Evolutionary conservation across 2,113 vertebrate genomes (phyloP).

Genomic region (Atlantisia rogersi): DNA sequence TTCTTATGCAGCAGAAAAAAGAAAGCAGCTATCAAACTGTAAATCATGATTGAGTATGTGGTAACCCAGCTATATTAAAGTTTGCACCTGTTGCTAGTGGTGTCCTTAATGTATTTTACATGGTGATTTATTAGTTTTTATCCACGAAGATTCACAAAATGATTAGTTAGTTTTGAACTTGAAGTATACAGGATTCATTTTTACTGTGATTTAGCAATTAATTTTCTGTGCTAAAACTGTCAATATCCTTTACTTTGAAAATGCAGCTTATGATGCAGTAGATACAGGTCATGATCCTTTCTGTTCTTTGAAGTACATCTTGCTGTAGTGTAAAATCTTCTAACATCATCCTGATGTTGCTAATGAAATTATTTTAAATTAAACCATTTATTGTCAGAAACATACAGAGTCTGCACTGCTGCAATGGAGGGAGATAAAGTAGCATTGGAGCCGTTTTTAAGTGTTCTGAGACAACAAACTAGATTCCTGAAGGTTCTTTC

Average conservation of each 20-base stretch:
- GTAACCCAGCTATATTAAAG: neutral
- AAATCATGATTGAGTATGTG: neutral
- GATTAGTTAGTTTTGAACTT: neutral
- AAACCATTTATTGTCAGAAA: neutral
- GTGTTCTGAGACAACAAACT: neutral
- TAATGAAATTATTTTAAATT: neutral
- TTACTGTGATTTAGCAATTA: neutral
- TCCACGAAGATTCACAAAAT: neutral
- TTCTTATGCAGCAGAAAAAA: neutral
- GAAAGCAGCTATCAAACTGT: neutral
- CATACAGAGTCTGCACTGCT: neutral
- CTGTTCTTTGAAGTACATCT: neutral
- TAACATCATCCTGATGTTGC: neutral
- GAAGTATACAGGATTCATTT: neutral
- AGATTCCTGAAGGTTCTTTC: neutral
- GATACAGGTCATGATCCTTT: neutral
- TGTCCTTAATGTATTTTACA: neutral
- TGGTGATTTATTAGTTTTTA: neutral
- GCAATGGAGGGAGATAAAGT: neutral
- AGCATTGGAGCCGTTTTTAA: neutral
- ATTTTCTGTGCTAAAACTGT: neutral
- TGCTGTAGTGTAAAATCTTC: neutral
- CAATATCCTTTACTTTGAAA: neutral
- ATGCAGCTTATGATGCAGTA: neutral
- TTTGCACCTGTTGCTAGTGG: neutral